A percentile compares a stretch with the other conserved stretches of the same genome.
phyloP scores from a whole-genome alignment of 2,888 invertebrate genomes.

The Andricus curvator region DNA sequence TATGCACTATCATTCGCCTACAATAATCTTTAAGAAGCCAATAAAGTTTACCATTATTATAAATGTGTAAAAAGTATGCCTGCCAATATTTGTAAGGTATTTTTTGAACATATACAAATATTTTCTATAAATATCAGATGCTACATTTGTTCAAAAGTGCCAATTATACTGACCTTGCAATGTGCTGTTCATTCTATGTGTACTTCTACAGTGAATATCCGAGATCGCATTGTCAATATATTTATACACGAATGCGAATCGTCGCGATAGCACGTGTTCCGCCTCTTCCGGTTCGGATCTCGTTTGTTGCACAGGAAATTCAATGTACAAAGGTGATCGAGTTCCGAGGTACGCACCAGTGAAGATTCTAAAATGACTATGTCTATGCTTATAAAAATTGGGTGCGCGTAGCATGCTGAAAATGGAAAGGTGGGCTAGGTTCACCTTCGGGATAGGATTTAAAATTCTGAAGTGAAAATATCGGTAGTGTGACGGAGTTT shows the following conservation, averaged over 20 bases:
- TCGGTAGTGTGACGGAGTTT: too few relatives aligned
- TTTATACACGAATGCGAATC: constrained; percentile 46
- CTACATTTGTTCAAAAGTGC: not conserved
- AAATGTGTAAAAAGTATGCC: too few relatives aligned
- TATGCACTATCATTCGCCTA: not conserved
- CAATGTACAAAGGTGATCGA: constrained; percentile 23
- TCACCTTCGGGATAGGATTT: not conserved
- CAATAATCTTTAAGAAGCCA: too few relatives aligned
- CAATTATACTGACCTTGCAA: constrained; percentile 14
- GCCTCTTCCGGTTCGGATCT: constrained; percentile 51
- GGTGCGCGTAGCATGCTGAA: too few relatives aligned
- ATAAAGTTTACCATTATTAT: too few relatives aligned
- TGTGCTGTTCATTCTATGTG: not conserved
- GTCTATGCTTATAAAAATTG: too few relatives aligned
- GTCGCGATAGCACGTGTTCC: constrained; percentile 45
- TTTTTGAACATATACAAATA: not conserved
- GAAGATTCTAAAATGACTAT: not conserved
- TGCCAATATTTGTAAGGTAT: too few relatives aligned
- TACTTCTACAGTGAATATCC: not conserved
- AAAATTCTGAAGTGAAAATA: not conserved
- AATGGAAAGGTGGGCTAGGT: too few relatives aligned
- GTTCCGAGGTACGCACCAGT: constrained; percentile 5
- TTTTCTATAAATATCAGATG: not conserved
- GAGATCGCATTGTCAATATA: constrained; percentile 6
- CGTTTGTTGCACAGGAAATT: constrained; percentile 52